Conservation (phyloP, 2,888 invertebrate genomes). For the Agrotis clavis region DNA sequence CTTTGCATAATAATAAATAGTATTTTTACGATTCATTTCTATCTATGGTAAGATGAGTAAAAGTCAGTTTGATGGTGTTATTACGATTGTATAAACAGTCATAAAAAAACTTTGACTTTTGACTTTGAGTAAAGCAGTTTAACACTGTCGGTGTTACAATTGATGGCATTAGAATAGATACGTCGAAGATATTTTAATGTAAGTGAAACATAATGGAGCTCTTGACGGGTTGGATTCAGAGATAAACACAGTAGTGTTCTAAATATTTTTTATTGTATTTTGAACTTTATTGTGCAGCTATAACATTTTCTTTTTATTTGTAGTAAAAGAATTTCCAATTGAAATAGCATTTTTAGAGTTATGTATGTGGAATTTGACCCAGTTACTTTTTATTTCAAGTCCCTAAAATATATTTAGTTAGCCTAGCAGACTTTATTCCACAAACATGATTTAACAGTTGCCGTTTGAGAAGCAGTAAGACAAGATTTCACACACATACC, state of each 20-base stretch:
- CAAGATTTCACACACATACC: too few species aligned
- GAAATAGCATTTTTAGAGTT: neutral
- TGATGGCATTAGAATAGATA: constrained; percentile 41
- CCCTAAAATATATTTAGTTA: neutral
- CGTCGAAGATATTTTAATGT: constrained; percentile 41
- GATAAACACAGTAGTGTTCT: constrained; percentile 17
- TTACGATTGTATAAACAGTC: constrained; percentile 66
- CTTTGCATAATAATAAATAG: constrained; percentile 61
- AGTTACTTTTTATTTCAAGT: neutral
- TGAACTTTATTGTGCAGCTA: neutral
- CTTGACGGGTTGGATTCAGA: constrained; percentile 28
- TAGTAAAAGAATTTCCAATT: neutral
- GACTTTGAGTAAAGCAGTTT: constrained; percentile 18
- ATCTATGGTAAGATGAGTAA: constrained; percentile 60
- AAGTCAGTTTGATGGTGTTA: constrained; percentile 55
- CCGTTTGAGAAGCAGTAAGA: too few species aligned
- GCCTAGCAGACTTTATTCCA: neutral
- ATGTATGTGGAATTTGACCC: neutral
- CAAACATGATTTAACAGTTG: neutral
- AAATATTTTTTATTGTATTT: constrained; percentile 32
- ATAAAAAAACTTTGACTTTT: too few species aligned
- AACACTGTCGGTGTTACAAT: constrained; percentile 46
- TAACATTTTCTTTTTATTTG: neutral
- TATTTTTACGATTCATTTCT: constrained; percentile 63
- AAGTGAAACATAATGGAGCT: constrained; percentile 32